Evolutionary conservation across 2,113 vertebrate genomes (phyloP).

Genomic region (Nanorana parkeri): DNA sequence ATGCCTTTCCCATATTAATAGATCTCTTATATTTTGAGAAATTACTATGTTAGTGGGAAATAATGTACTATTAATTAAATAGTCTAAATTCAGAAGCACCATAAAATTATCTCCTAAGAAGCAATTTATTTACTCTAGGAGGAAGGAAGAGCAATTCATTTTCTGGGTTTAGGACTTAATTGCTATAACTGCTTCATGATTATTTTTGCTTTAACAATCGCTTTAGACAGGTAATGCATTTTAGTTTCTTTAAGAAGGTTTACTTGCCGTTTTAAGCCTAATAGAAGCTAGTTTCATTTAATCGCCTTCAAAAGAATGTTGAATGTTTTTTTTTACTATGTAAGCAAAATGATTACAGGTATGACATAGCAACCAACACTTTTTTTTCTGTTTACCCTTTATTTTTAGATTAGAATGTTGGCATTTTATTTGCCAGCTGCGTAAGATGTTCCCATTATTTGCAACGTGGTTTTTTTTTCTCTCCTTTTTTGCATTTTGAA

Average conservation of each 20-base stretch:
- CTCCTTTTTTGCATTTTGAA: constrained; percentile 46
- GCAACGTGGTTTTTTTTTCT: constrained; percentile 30
- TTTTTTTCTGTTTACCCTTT: constrained; percentile 26
- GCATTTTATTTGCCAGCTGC: constrained; percentile 23
- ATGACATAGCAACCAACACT: constrained; percentile 21
- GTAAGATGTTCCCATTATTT: constrained; percentile 33
- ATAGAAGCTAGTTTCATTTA: constrained; percentile 15
- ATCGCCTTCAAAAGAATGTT: constrained; percentile 12
- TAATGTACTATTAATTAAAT: constrained; percentile 54
- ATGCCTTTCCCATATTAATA: constrained; percentile 34
- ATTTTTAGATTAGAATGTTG: constrained; percentile 26
- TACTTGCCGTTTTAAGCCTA: constrained; percentile 19
- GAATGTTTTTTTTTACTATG: too few species aligned
- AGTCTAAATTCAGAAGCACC: constrained; percentile 50
- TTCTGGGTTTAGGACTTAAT: constrained; percentile 50
- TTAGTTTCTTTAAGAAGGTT: not conserved
- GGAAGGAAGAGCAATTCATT: constrained; percentile 53
- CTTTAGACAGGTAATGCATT: constrained; percentile 42
- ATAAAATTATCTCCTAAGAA: constrained; percentile 52
- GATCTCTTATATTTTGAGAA: constrained; percentile 38
- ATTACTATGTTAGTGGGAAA: constrained; percentile 42
- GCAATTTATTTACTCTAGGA: constrained; percentile 50
- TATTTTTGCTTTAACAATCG: constrained; percentile 48
- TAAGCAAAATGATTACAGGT: constrained; percentile 38
- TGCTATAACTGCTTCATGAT: constrained; percentile 51